Evolutionary conservation across 2,797 vertebrate genomes (phyloP), one percentile per base, ranked within the genome.

Genomic region (Sitta carolinensis): DNA sequence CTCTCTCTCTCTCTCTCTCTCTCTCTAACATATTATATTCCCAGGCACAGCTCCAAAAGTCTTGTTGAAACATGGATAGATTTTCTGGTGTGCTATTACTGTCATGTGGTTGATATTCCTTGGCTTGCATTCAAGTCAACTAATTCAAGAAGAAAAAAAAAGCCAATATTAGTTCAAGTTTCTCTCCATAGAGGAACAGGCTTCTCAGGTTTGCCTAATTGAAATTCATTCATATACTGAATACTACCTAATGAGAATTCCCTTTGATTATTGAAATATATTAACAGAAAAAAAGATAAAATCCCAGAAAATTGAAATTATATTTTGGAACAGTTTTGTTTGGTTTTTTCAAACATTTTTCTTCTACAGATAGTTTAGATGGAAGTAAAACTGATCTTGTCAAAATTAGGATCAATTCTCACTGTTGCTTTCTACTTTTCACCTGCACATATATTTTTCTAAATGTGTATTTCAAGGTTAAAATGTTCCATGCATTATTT

Each of bases 41-140:
- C 36, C 32, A 89, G 86, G 87, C 92, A 93, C 27, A 66, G 50
- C 26, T 94, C 89, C 93, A 95, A 94, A 47, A 91, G 30, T 50
- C 79, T 82, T 92, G 80, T 50, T 92, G 89, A 92, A 95, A 90
- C 68, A 93, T 27, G 58, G 84, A 67, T 66, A 61, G 76, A 72
- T 92, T 93, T 87, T 88, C 81, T 89, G 72, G 68, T 87, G 63
- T 47, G 77, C 81, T 81, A 69, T 90, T 95, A 58, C 77, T 76
- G 58, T 77, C 70, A 70, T 86, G 61, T 74, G 69, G 62, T 50
- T 94, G 89, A 93, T 88, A 59, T 68, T 88, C 52, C 81, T 75
- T 95, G 84, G 91, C 83, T 93, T 76, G 30, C 16, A 36, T 94
- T 95, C 78, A 83, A 90, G 21, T 77, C 76, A 90, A 77, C 10